These are phyloP conservation scores for Hyposoter didymator DNA, from an alignment of 2,888 invertebrate species.

Conservation along the genomic window DNA sequence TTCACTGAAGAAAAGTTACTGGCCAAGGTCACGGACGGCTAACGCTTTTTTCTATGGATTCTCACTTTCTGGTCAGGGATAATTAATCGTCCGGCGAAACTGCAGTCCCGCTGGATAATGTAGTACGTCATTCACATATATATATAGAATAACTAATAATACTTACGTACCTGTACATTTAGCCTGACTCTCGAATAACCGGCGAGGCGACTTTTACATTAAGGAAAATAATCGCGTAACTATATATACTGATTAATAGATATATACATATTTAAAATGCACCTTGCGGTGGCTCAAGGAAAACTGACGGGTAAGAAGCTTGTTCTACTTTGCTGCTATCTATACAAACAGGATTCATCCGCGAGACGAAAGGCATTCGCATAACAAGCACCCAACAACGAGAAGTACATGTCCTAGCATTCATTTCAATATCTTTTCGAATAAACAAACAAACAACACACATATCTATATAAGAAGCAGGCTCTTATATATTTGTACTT, in stretches of 20 bases:
- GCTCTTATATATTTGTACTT: slow-evolving; percentile 10
- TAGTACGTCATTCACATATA: slow-evolving; percentile 27
- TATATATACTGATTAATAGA: slow-evolving; percentile 21
- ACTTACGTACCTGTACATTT: slow-evolving; percentile 31
- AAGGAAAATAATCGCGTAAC: slow-evolving; percentile 40
- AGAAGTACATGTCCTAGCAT: slow-evolving; percentile 59
- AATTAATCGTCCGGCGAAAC: slow-evolving; percentile 32
- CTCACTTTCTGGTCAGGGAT: slow-evolving; percentile 7
- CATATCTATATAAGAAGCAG: slow-evolving; percentile 1
- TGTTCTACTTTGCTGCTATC: slow-evolving; percentile 68
- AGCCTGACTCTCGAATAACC: slow-evolving; percentile 47
- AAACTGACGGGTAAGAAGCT: slow-evolving; percentile 60
- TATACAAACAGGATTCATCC: slow-evolving; percentile 64
- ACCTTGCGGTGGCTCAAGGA: slow-evolving; percentile 32
- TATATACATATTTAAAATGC: slow-evolving; percentile 16
- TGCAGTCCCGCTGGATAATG: slow-evolving; percentile 8
- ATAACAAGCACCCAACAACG: slow-evolving; percentile 62
- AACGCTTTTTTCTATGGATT: slow-evolving; percentile 11
- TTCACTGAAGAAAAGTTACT: neutral
- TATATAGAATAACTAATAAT: slow-evolving; percentile 35
- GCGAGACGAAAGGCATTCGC: slow-evolving; percentile 59
- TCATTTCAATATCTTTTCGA: slow-evolving; percentile 11
- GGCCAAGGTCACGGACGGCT: neutral
- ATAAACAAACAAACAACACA: neutral
- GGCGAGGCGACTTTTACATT: slow-evolving; percentile 46